phyloP scores from a whole-genome alignment of 1,140 invertebrate genomes.

The Zaprionus taronus region DNA sequence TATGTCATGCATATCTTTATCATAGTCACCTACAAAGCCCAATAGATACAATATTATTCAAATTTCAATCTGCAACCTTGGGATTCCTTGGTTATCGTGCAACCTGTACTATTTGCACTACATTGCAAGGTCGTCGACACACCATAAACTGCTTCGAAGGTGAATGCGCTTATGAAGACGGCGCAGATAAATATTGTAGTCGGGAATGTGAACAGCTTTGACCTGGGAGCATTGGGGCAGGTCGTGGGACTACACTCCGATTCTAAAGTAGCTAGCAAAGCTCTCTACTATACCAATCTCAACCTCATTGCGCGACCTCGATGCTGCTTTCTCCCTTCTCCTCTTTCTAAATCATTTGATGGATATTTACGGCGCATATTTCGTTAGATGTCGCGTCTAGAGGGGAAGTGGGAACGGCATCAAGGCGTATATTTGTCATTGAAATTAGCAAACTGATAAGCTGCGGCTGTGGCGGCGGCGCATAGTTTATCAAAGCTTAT shows the following conservation, averaged over 20 bases:
- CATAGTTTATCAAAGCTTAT: conserved; percentile 2
- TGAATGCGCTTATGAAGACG: neutral
- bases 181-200: neutral
- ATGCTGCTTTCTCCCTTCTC: neutral
- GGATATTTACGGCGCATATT: neutral
- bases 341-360: neutral
- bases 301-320: neutral
- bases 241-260: neutral
- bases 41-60: neutral
- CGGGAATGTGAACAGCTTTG: neutral
- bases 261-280: neutral
- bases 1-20: too few species aligned
- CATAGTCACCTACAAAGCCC: neutral
- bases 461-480: neutral
- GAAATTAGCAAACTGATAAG: conserved; percentile 10
- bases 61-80: neutral
- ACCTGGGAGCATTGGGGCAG: neutral
- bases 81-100: neutral
- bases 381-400: neutral
- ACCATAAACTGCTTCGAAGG: neutral
- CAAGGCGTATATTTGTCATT: neutral
- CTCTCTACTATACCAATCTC: neutral
- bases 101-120: neutral
- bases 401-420: neutral
- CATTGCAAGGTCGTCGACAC: neutral